Percentiles rank a stretch among this genome's conserved stretches.
phyloP scores from a whole-genome alignment of 2,888 invertebrate species.

The Synergus itoensis region DNA sequence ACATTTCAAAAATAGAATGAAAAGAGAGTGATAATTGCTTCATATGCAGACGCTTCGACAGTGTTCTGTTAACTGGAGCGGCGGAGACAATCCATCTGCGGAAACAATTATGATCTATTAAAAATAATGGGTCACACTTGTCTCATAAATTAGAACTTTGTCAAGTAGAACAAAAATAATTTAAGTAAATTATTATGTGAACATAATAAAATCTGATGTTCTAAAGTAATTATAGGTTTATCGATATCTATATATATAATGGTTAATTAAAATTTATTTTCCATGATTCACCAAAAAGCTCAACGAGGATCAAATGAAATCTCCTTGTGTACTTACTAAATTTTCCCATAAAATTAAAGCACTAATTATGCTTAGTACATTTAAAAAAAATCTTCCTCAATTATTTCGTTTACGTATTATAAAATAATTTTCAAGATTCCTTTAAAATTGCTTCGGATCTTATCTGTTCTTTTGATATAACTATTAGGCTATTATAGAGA shows the following conservation, averaged over 20 bases:
- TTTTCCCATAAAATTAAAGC: background rate
- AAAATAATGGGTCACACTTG: slow-evolving; percentile 31
- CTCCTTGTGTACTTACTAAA: background rate
- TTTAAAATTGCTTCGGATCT: background rate
- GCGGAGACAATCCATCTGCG: slow-evolving; percentile 18
- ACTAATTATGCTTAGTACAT: background rate
- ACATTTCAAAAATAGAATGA: slow-evolving; percentile 33
- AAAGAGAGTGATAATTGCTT: slow-evolving; percentile 38
- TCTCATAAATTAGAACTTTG: slow-evolving; percentile 36
- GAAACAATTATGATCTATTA: slow-evolving; percentile 41
- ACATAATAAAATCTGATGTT: slow-evolving; percentile 22
- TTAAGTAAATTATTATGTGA: slow-evolving; percentile 2
- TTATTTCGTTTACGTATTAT: too few relatives aligned
- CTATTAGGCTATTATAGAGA: slow-evolving; percentile 5
- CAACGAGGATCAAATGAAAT: background rate
- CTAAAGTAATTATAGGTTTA: slow-evolving; percentile 11
- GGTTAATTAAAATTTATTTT: slow-evolving; percentile 29
- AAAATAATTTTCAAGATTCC: background rate
- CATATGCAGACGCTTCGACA: slow-evolving; percentile 30
- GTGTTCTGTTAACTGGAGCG: slow-evolving; percentile 39
- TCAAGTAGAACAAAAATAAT: slow-evolving; percentile 19
- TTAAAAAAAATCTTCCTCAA: too few relatives aligned
- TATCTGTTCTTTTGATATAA: slow-evolving; percentile 27
- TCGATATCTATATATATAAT: background rate
- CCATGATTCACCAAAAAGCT: background rate